Evolutionary conservation across 2,888 invertebrate genomes (phyloP).

Genomic region (Phragmatobia fuliginosa): DNA sequence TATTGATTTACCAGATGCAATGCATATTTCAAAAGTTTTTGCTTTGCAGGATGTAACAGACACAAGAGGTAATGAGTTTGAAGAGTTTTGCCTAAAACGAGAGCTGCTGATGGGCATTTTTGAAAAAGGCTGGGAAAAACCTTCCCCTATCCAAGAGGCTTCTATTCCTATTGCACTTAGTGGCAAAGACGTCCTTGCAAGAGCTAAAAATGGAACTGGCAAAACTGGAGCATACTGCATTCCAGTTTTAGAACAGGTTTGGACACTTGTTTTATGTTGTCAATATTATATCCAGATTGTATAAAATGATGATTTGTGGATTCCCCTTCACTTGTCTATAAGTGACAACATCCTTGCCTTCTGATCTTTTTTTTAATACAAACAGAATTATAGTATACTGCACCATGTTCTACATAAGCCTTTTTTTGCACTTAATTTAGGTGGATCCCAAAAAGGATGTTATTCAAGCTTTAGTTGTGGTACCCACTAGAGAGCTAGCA

Average conservation of each 20-base stretch:
- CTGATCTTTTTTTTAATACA: slow-evolving; percentile 29
- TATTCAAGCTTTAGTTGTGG: slow-evolving; percentile 99
- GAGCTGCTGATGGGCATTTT: slow-evolving; percentile 99
- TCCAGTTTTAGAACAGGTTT: slow-evolving; percentile 97
- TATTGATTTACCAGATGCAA: no score
- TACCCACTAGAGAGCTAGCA: slow-evolving; percentile 99
- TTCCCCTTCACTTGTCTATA: slow-evolving; percentile 84
- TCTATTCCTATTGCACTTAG: slow-evolving; percentile 99
- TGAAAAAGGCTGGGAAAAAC: slow-evolving; percentile 99
- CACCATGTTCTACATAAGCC: slow-evolving; percentile 6
- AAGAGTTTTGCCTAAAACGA: slow-evolving; percentile 99
- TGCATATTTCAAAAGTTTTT: neutral
- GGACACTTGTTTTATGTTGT: slow-evolving; percentile 10
- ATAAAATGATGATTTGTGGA: slow-evolving; percentile 80
- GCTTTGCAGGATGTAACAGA: slow-evolving; percentile 97
- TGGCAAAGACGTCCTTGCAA: slow-evolving; percentile 98
- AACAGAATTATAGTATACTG: neutral
- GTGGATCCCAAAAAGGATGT: slow-evolving; percentile 95
- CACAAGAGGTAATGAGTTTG: slow-evolving; percentile 99
- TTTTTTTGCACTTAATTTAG: slow-evolving; percentile 50
- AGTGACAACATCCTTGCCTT: slow-evolving; percentile 72
- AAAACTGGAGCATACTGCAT: slow-evolving; percentile 99
- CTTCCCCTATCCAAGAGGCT: slow-evolving; percentile 99
- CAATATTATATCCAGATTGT: neutral
- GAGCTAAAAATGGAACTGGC: slow-evolving; percentile 99